These are phyloP conservation scores for Acrobasis suavella DNA, from an alignment of 2,888 invertebrate species.

Conservation along the genomic window DNA sequence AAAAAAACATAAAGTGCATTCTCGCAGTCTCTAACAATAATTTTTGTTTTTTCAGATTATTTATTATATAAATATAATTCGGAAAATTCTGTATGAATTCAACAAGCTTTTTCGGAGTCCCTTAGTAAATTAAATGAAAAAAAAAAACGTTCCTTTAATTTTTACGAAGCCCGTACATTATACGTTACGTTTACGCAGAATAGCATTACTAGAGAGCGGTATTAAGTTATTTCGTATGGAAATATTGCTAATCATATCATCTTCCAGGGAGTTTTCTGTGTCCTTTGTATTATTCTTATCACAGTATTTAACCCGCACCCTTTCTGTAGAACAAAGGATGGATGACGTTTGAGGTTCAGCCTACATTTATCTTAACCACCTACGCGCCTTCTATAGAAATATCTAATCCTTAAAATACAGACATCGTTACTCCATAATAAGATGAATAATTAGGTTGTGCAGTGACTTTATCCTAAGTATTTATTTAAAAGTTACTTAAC, in stretches of 20 bases:
- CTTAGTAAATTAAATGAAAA: too few species aligned
- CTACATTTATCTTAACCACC: constrained; percentile 17
- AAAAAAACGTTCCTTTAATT: too few species aligned
- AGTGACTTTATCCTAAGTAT: not conserved
- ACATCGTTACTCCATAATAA: not conserved
- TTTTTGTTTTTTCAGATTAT: too few species aligned
- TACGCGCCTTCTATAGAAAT: not conserved
- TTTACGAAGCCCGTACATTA: too few species aligned
- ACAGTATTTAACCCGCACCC: constrained; percentile 29
- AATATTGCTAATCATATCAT: constrained; percentile 16
- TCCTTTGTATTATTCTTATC: constrained; percentile 30
- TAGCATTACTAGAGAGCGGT: too few species aligned
- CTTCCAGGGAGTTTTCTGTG: constrained; percentile 17
- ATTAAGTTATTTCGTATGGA: not conserved
- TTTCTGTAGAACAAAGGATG: constrained; percentile 26
- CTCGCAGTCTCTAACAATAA: too few species aligned
- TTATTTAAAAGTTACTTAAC: not conserved
- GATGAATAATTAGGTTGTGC: not conserved
- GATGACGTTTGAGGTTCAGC: constrained; percentile 11
- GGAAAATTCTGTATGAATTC: too few species aligned
- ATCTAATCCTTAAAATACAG: not conserved
- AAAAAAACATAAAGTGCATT: too few species aligned
- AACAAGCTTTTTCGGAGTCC: too few species aligned
- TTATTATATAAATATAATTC: too few species aligned
- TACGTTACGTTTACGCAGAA: too few species aligned